These are phyloP conservation scores for Margarornis squamiger DNA, from an alignment of 2,797 vertebrate species.

Conservation along the genomic window DNA sequence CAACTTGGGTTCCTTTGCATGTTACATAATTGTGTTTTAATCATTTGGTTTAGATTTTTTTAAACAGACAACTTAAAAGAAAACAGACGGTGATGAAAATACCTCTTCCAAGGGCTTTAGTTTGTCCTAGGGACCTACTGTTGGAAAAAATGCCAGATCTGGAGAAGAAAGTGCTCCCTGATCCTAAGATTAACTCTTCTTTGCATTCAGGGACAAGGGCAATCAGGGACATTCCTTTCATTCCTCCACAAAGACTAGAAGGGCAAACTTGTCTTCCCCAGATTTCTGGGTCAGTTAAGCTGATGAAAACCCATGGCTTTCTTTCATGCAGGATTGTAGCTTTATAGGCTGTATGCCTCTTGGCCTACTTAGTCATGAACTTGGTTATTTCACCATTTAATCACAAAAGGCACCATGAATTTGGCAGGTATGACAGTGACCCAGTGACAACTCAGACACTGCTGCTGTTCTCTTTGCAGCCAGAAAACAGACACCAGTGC, in stretches of 20 bases:
- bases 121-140: neutral
- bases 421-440: neutral
- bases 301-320: neutral
- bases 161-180: neutral
- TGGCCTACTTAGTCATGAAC: neutral
- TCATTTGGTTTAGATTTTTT: neutral
- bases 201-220: neutral
- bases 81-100: neutral
- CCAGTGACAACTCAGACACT: neutral
- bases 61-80: neutral
- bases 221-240: neutral
- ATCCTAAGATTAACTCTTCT: neutral
- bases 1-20: neutral
- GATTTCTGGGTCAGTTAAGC: neutral
- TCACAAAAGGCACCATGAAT: neutral
- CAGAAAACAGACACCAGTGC: neutral
- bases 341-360: neutral
- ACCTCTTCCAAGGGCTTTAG: neutral
- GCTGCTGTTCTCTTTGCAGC: neutral
- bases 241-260: neutral
- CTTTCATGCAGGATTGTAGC: neutral
- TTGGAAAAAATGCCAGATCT: neutral
- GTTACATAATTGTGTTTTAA: neutral
- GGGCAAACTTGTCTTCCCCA: neutral
- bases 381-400: neutral